Evolutionary conservation across 35 echinoderm and acorn worm genomes (phyloP), one percentile per base, ranked within the genome.

Genomic region (Apostichopus japonicus): DNA sequence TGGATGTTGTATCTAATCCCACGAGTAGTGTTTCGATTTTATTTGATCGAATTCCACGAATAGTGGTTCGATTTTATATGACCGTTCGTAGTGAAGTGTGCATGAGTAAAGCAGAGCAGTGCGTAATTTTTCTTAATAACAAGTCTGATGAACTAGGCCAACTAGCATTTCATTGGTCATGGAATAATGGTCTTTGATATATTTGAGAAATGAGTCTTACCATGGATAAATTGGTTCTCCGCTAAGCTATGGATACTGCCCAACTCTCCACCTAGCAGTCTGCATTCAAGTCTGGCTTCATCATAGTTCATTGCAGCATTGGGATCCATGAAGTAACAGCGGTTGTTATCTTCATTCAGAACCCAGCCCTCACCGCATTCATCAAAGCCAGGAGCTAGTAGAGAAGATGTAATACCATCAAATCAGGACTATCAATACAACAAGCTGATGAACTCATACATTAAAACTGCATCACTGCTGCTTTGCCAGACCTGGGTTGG

Each of bases 241-340:
- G 57, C 86, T 65, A 44, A 10, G 55, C 24, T 87, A 27, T 87
- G 86, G 23, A 87, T 87, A 22, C 86, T 87, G 13, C 10, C 58
- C 19, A 87, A 7, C 5, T 13, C 86, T 22, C n/a, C 86, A 24
- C 86, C 86, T 1, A 65, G 44, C 63, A 15, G 23, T 16, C n/a
- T 67, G 16, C 86, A 89, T 75, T 63, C 61, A 67, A 15, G 17
- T n/a, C 59, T 89, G 51, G 61, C 62, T 51, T 89, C 61, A 67
- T 24, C 22, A 75, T 65, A 89, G 9, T 4, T 27, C 17, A 52
- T 72, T 17, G 9, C 1, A 16, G 56, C 56, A 6, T 21, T 10
- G 9, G 86, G 56, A 15, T 89, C 62, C 33, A 89, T 72, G 62
- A 65, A 89, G 63, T 89, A 89, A 23, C 86, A 89, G 11, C 67